A percentile compares a stretch with the other conserved stretches of the same genome.
Evolutionary conservation across 1,140 invertebrate genomes (phyloP).

Genomic region (Tetragnatha versicolor): DNA sequence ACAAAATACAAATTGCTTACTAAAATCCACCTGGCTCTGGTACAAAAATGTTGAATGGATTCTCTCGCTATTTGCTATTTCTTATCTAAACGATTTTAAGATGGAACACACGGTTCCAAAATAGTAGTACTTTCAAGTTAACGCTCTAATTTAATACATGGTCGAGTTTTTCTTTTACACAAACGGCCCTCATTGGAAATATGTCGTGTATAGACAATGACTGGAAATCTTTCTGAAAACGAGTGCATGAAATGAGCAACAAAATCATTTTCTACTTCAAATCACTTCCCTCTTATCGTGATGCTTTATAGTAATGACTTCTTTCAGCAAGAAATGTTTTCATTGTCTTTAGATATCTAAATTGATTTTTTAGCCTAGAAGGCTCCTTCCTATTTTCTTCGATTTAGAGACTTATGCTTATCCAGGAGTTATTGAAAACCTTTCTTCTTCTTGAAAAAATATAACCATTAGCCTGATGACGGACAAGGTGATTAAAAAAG

Average conservation of each 20-base stretch:
- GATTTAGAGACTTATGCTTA: not conserved
- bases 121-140: too few species aligned
- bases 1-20: too few species aligned
- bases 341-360: not conserved
- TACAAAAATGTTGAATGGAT: too few species aligned
- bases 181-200: conserved; percentile 18
- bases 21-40: too few species aligned
- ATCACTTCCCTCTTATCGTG: conserved; percentile 11
- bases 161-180: too few species aligned
- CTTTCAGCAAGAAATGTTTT: conserved; percentile 4
- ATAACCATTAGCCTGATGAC: too few species aligned
- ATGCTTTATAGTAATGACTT: not conserved
- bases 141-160: too few species aligned
- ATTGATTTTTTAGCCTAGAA: conserved; percentile 22
- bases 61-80: too few species aligned
- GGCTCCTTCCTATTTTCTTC: not conserved
- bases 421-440: not conserved
- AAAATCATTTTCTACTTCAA: conserved; percentile 11
- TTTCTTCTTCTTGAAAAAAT: not conserved
- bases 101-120: too few species aligned
- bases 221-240: conserved; percentile 21
- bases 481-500: not conserved
- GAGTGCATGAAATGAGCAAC: conserved; percentile 23
- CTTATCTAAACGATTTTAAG: too few species aligned
- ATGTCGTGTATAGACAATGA: conserved; percentile 11